Conservation (phyloP, 2,888 invertebrate genomes). For the Hydriomena furcata region DNA sequence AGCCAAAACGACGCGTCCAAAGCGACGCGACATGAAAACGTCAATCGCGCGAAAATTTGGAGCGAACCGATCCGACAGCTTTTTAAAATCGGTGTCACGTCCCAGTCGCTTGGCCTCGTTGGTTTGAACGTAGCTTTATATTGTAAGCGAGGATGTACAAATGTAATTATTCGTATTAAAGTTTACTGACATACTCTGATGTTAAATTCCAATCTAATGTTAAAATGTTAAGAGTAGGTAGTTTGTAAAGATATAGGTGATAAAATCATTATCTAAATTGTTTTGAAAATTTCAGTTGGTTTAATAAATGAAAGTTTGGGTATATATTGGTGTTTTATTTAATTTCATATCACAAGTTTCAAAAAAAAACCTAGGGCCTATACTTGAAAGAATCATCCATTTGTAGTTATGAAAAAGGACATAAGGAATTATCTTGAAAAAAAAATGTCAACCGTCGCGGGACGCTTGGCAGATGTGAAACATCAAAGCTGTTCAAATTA, state of each 20-base stretch:
- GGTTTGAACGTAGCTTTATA: background rate
- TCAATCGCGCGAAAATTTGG: too few species aligned
- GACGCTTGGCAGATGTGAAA: too few species aligned
- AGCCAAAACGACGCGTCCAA: too few species aligned
- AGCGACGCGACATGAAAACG: too few species aligned
- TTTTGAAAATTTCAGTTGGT: conserved; percentile 59
- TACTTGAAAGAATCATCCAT: too few species aligned
- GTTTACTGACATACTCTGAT: conserved; percentile 6
- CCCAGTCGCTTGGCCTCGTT: background rate
- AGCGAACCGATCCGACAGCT: too few species aligned
- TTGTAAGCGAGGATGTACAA: conserved; percentile 3
- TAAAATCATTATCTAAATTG: conserved; percentile 45
- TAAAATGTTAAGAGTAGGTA: conserved; percentile 34
- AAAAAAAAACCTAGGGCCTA: background rate
- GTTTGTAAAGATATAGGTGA: conserved; percentile 38
- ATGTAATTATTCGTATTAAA: conserved; percentile 5
- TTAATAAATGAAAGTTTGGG: conserved; percentile 61
- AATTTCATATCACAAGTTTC: background rate
- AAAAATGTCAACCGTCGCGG: too few species aligned
- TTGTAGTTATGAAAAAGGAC: too few species aligned
- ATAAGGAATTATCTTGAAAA: too few species aligned
- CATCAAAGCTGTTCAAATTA: too few species aligned
- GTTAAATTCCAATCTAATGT: conserved; percentile 39
- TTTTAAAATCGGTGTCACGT: too few species aligned
- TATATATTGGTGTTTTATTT: conserved; percentile 40